Evolutionary conservation across 2,113 vertebrate species (phyloP).

Genomic region (Myrmecophaga tridactyla): DNA sequence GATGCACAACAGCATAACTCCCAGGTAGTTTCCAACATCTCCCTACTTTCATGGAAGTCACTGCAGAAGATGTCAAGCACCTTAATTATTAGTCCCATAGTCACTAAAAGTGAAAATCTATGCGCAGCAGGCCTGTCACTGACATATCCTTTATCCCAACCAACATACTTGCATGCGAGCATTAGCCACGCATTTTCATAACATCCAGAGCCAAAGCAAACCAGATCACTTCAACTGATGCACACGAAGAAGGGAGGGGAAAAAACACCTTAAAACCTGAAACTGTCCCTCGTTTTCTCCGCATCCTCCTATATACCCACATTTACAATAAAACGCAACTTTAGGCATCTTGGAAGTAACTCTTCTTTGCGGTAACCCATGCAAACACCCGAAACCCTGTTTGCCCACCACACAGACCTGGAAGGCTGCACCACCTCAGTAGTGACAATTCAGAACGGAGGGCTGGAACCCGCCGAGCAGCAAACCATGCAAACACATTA

Average conservation of each 20-base stretch:
- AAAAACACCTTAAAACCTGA: background rate
- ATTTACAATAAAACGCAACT: conserved; percentile 44
- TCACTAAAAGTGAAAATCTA: conserved; percentile 71
- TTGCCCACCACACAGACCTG: conserved; percentile 37
- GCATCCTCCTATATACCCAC: background rate
- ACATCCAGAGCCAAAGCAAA: conserved; percentile 45
- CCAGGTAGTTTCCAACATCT: background rate
- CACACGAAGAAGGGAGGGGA: background rate
- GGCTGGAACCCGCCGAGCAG: conserved; percentile 65
- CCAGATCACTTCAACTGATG: conserved; percentile 46
- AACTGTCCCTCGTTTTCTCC: background rate
- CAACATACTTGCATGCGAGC: background rate
- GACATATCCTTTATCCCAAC: background rate
- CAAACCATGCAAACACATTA: conserved; percentile 79
- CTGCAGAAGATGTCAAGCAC: conserved; percentile 37
- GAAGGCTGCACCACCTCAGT: conserved; percentile 69
- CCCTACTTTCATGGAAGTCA: conserved; percentile 34
- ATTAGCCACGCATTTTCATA: background rate
- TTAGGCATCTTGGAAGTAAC: conserved; percentile 46
- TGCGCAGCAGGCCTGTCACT: background rate
- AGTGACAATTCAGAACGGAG: conserved; percentile 69
- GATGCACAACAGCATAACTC: conserved; percentile 26
- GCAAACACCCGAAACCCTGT: conserved; percentile 34
- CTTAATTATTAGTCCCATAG: background rate
- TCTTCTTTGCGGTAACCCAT: conserved; percentile 3